Base-by-base conservation (phyloP, 37 sponge, comb jelly and placozoan genomes). In the Beroe forskalii region DNA sequence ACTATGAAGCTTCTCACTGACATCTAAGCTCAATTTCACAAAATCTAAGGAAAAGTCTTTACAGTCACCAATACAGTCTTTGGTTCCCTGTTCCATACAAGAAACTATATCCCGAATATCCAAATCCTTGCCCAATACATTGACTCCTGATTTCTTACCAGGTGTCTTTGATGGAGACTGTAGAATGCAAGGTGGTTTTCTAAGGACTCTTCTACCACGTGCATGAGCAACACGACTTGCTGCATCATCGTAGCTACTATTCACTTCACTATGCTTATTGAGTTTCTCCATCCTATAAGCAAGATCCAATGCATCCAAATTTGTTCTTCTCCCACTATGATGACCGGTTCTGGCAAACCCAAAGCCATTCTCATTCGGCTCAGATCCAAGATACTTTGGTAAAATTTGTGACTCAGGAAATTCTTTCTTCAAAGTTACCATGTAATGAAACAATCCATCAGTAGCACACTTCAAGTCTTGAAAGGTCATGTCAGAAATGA, bases 61-160 rank as follows among this genome's bases (percentile, higher is more conserved):
- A n/a, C n/a, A 55, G 66, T 63, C 66, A 8, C 25, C 66, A 63
- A 63, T 24, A 63, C 66, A 63, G 66, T 63, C 66, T 20, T 63
- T 20, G 9, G 14, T 63, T 6, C 66, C 66, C 25, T 63, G 66
- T 20, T 63, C 25, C 66, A 63, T 63, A n/a, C 66, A 8, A 28
- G 20, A 3, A 3, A 63, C 2, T 20, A 63, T 4, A 3, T 20
- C 66, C n/a, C 25, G 23, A 3, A 63, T 24, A 8, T 4, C 14
- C 4, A 63, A 28, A 30, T 63, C 66, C 6, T 63, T 19, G 3
- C 66, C 66, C 9, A 4, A n/a, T 28, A n/a, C 20, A 4, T 28
- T 24, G 4, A 30, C 23, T 19, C n/a, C 25, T 63, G 9, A 4
- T 3, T 6, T 3, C 66, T 63, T 63, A 3, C 25, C n/a, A n/a